A percentile compares a stretch with the other conserved stretches of the same genome.
phyloP scores from a whole-genome alignment of 2,113 vertebrate genomes.

The Cebus imitator region DNA sequence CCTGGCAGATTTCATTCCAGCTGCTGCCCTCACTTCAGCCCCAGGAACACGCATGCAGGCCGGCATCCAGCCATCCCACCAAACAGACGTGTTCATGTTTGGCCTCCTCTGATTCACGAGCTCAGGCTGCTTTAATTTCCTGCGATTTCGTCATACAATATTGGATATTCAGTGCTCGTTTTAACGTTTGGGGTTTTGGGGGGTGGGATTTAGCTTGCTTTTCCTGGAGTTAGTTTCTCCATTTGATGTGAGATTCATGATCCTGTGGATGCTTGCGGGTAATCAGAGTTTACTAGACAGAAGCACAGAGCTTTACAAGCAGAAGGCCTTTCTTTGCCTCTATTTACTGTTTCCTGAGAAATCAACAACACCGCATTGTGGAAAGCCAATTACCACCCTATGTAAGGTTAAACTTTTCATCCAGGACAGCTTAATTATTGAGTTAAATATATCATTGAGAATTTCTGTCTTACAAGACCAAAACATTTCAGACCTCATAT shows the following conservation, averaged over 20 bases:
- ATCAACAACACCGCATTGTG: not conserved
- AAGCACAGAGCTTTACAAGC: not conserved
- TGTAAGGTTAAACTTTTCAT: not conserved
- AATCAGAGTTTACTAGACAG: not conserved
- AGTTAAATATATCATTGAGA: not conserved
- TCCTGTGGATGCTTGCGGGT: not conserved
- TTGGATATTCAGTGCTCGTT: not conserved
- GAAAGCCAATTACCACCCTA: not conserved
- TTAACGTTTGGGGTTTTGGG: not conserved
- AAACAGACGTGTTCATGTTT: not conserved
- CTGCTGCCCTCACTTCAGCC: no score
- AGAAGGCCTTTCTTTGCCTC: not conserved
- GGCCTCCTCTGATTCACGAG: not conserved
- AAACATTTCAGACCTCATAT: not conserved
- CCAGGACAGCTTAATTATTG: not conserved
- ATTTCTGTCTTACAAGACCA: not conserved
- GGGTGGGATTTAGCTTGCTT: not conserved
- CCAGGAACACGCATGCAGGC: rapidly evolving
- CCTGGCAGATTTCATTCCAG: not conserved
- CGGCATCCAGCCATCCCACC: rapidly evolving
- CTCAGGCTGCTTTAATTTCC: not conserved
- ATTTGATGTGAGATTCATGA: not conserved
- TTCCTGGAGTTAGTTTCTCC: not conserved
- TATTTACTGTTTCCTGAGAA: not conserved
- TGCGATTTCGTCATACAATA: not conserved